Percentiles rank a stretch among this genome's conserved stretches.
Conservation (phyloP, 1,140 invertebrate genomes). For the Heliconius nattereri region DNA sequence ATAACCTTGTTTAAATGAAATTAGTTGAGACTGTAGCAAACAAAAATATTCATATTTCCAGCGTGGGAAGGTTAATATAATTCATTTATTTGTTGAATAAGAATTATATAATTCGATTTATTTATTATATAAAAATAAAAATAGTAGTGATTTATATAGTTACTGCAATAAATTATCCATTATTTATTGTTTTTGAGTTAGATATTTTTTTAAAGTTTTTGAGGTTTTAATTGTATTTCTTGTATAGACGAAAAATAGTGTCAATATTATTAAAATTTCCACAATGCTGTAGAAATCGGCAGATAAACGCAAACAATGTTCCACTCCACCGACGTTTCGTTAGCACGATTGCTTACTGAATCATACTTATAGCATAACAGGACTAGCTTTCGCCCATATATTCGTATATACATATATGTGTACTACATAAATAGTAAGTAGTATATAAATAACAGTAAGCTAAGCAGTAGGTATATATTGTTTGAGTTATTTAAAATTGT, state of each 20-base stretch:
- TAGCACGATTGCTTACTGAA: constrained; percentile 36
- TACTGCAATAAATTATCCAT: no score
- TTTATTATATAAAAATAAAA: no score
- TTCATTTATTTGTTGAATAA: neutral
- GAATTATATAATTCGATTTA: no score
- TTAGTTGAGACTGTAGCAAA: neutral
- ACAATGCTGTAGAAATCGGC: constrained; percentile 30
- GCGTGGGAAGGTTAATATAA: neutral
- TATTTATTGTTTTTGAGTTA: no score
- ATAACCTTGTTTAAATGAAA: constrained; percentile 1
- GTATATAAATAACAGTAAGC: no score
- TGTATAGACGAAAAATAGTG: constrained; percentile 2
- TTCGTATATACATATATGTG: neutral
- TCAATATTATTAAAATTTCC: constrained; percentile 15
- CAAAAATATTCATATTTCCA: neutral
- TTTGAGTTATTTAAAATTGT: neutral
- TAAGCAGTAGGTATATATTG: neutral
- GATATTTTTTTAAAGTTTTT: no score
- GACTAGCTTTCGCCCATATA: constrained; percentile 18
- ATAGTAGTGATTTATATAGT: no score
- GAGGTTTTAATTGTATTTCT: neutral
- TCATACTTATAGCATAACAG: constrained; percentile 33
- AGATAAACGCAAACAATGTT: constrained; percentile 30
- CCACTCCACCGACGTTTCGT: constrained; percentile 30
- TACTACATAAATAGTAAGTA: no score